Conservation (phyloP, 2,888 invertebrate species). For the Ptychoptera albimana region DNA sequence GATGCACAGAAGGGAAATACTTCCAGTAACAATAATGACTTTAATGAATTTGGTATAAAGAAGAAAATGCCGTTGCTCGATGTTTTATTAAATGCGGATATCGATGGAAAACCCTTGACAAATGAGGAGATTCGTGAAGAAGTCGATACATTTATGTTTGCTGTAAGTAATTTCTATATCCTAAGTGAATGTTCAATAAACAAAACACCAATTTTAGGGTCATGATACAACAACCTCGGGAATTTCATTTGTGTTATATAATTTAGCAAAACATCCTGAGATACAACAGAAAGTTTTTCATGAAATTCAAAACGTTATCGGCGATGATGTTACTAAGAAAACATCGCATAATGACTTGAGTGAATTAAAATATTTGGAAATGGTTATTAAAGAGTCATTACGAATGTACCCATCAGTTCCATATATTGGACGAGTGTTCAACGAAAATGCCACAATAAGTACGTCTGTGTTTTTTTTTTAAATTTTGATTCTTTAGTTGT, state of each 20-base stretch:
- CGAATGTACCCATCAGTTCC: conserved; percentile 25
- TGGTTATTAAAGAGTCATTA: conserved; percentile 24
- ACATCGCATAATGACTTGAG: conserved; percentile 20
- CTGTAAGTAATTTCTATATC: too few species aligned
- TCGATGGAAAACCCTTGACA: conserved; percentile 2
- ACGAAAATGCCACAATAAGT: not conserved
- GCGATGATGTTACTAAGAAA: conserved; percentile 14
- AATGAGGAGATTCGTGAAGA: conserved; percentile 6
- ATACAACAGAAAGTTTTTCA: conserved; percentile 20
- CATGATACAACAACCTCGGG: conserved; percentile 6
- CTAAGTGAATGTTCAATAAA: not conserved
- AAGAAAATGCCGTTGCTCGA: conserved; percentile 1
- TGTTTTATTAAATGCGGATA: conserved; percentile 1
- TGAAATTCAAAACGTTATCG: conserved; percentile 18
- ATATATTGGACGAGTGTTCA: not conserved
- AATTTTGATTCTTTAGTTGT: not conserved
- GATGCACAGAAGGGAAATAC: not conserved
- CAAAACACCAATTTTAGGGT: not conserved
- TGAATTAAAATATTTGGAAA: conserved; percentile 23
- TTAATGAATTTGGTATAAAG: not conserved
- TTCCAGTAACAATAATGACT: conserved; percentile 4
- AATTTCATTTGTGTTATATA: conserved; percentile 6
- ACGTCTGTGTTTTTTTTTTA: not conserved
- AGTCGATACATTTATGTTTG: conserved; percentile 18
- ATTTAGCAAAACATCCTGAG: conserved; percentile 9